These are phyloP conservation scores for Panagrolaimus sp. DNA, from an alignment of 1,140 invertebrate genomes.

Conservation along the genomic window DNA sequence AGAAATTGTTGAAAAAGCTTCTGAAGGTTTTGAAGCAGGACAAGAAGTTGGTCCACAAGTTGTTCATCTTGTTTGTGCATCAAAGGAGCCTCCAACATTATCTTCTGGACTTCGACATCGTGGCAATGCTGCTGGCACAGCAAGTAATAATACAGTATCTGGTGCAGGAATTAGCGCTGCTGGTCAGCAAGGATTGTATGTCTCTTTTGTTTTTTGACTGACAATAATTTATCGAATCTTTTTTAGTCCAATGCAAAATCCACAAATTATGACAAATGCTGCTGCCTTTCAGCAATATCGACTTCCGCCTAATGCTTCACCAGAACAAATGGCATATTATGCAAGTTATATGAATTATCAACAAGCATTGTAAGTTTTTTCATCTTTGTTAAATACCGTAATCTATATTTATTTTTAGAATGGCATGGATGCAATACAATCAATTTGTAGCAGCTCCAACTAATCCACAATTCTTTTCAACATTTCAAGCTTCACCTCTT, in stretches of 20 bases:
- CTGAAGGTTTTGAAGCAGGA: background rate
- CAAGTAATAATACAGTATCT: background rate
- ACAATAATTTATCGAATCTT: background rate
- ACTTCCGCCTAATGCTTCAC: background rate
- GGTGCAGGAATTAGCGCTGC: background rate
- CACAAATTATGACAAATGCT: background rate
- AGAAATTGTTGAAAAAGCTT: conserved; percentile 13
- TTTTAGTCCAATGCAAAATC: background rate
- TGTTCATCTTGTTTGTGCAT: conserved; percentile 21
- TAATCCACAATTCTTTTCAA: too few relatives aligned
- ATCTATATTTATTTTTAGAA: background rate
- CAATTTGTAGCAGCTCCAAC: background rate
- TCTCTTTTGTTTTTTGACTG: background rate
- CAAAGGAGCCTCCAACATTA: conserved; percentile 12
- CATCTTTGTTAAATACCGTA: background rate
- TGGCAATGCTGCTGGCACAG: background rate
- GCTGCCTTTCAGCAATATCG: background rate
- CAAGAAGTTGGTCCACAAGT: conserved; percentile 17
- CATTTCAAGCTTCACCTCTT: too few relatives aligned
- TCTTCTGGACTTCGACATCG: background rate
- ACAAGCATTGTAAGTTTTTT: conserved; percentile 2
- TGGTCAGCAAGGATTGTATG: background rate
- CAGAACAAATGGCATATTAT: conserved; percentile 11
- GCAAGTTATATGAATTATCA: background rate
- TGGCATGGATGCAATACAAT: background rate